phyloP scores from a whole-genome alignment of 2,888 invertebrate genomes.

The Acronicta aceris region DNA sequence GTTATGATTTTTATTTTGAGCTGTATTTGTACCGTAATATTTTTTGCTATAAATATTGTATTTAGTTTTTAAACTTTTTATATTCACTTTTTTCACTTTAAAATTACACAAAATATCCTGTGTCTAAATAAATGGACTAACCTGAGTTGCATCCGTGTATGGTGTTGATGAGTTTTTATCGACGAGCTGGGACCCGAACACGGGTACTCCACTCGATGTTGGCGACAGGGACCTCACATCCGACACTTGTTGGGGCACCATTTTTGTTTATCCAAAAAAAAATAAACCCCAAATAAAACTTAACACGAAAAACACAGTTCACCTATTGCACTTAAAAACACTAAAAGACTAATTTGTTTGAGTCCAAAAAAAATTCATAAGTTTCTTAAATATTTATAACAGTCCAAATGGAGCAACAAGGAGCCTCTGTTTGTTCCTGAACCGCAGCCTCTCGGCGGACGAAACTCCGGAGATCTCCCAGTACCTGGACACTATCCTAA shows the following conservation, averaged over 20 bases:
- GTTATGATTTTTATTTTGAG: background rate
- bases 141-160: conserved; percentile 99
- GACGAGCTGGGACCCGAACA: conserved; percentile 97
- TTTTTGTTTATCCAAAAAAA: conserved; percentile 85
- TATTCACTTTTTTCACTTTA: conserved; percentile 37
- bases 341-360: conserved; percentile 70
- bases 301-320: conserved; percentile 84
- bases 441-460: conserved; percentile 83
- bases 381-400: conserved; percentile 71
- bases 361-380: conserved; percentile 71
- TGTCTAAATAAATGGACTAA: conserved; percentile 84
- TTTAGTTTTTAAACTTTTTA: conserved; percentile 16
- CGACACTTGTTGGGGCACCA: conserved; percentile 93
- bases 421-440: conserved; percentile 76
- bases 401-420: conserved; percentile 77
- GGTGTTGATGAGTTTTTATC: conserved; percentile 97
- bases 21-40: background rate
- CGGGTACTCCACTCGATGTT: conserved; percentile 90
- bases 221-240: conserved; percentile 89
- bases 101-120: conserved; percentile 23
- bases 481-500: conserved; percentile 87
- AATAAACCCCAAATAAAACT: conserved; percentile 71
- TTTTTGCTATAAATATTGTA: background rate
- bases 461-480: conserved; percentile 82
- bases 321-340: conserved; percentile 84